Percentiles rank a stretch among this genome's conserved stretches.
phyloP scores from a whole-genome alignment of 2,113 vertebrate species.

The Cygnus atratus region DNA sequence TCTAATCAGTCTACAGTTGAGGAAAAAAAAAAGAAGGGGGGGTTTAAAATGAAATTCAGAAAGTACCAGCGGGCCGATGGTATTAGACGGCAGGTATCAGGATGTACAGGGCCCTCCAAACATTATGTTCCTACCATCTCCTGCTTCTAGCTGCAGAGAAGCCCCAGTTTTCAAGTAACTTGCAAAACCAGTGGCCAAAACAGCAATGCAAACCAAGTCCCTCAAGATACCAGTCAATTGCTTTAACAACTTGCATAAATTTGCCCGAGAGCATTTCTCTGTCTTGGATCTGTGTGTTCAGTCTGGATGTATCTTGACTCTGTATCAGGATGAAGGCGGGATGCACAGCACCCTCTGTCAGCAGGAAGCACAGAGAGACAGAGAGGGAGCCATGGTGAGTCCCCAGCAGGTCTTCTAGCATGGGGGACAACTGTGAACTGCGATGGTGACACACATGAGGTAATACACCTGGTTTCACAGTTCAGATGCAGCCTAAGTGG shows the following conservation, averaged over 20 bases:
- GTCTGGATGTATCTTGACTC: not conserved
- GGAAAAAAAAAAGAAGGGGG: not conserved
- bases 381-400: not conserved
- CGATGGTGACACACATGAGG: not conserved
- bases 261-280: not conserved
- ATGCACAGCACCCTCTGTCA: not conserved
- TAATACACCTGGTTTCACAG: not conserved
- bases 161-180: not conserved
- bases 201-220: not conserved
- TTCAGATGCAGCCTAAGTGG: not conserved
- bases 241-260: not conserved
- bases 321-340: rapidly evolving
- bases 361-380: not conserved
- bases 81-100: not conserved
- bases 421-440: not conserved
- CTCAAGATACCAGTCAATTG: not conserved
- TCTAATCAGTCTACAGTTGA: not conserved
- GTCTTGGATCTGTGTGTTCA: not conserved
- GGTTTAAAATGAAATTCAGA: not conserved
- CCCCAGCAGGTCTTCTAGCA: not conserved
- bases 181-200: not conserved
- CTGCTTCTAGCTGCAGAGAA: not conserved
- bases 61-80: not conserved
- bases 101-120: not conserved
- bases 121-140: not conserved